phyloP scores from a whole-genome alignment of 2,113 vertebrate species.

The Silurus glanis region DNA sequence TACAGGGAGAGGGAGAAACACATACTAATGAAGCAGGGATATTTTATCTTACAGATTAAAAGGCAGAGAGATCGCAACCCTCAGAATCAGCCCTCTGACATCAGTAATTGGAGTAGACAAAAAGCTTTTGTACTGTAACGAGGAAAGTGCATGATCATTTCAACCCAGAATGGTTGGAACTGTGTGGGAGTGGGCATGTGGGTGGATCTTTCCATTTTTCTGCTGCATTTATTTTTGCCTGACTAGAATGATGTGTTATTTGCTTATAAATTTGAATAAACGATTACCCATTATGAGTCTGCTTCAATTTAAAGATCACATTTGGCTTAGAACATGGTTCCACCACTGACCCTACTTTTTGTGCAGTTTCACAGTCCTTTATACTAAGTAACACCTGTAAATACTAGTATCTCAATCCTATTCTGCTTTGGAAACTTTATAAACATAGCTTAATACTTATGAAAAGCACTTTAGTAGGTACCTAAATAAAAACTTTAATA shows the following conservation, averaged over 20 bases:
- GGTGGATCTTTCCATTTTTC: constrained; percentile 35
- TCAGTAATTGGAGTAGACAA: constrained; percentile 80
- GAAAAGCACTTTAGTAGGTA: too few relatives aligned
- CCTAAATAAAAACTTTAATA: not conserved
- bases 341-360: not conserved
- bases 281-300: not conserved
- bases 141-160: constrained; percentile 55
- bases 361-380: too few relatives aligned
- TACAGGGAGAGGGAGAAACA: constrained; percentile 68
- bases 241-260: not conserved
- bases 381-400: not conserved
- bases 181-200: constrained; percentile 64
- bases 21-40: constrained; percentile 77
- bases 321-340: not conserved
- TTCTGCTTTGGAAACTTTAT: not conserved
- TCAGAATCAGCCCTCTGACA: constrained; percentile 84
- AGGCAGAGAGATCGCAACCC: constrained; percentile 81
- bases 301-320: not conserved
- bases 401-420: not conserved
- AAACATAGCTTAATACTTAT: not conserved
- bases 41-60: constrained; percentile 85
- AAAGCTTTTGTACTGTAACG: constrained; percentile 75
- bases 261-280: not conserved
- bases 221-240: not conserved
- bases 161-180: constrained; percentile 49